Base-by-base conservation (phyloP, 30 jellyfish, hydroid and myxozoan genomes). In the Sanderia malayensis region DNA sequence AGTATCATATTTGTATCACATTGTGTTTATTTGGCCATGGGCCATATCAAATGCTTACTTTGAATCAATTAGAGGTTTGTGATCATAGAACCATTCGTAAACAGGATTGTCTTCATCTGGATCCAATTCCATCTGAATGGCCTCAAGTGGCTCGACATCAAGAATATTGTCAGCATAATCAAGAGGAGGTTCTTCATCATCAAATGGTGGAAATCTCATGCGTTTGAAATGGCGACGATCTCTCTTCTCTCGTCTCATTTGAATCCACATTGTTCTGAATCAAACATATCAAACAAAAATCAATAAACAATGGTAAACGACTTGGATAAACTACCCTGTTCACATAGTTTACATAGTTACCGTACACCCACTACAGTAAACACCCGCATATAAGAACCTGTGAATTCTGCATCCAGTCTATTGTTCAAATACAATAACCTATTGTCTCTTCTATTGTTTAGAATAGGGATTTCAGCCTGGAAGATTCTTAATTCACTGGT, bases 141-240 rank as follows among this genome's bases (percentile, higher is more conserved):
- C 94, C 52, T 93, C 99, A 20, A 86, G 83, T 2, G 99, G 99
- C 18, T 93, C 97, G 6, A 93, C 99, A 77, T 93, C 99, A 59
- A 93, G 94, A 61, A 93, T 86, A 64, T 93, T 93, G 70, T 93
- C 99, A 34, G 99, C 97, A 83, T 93, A 93, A 58, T 93, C 99
- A 28, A 93, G 74, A 0, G 99, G 99, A 19, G 99, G 99, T 66
- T 93, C 99, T 72, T 93, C 99, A 72, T 93, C 99, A 81, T 93
- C 99, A 87, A 93, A 93, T 9, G 99, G 99, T 45, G 99, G 99
- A 80, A 93, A 93, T 15, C 99, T 61, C 99, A 93, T 93, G 66
- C 99, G 44, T 55, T 93, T 93, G 73, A 93, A 93, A 82, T 93
- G 99, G 60, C 95, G 93, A 10, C 99, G 94, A 83, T 93, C 99